These are phyloP conservation scores for Bufo gargarizans DNA, from an alignment of 2,113 vertebrate genomes.

Conservation along the genomic window DNA sequence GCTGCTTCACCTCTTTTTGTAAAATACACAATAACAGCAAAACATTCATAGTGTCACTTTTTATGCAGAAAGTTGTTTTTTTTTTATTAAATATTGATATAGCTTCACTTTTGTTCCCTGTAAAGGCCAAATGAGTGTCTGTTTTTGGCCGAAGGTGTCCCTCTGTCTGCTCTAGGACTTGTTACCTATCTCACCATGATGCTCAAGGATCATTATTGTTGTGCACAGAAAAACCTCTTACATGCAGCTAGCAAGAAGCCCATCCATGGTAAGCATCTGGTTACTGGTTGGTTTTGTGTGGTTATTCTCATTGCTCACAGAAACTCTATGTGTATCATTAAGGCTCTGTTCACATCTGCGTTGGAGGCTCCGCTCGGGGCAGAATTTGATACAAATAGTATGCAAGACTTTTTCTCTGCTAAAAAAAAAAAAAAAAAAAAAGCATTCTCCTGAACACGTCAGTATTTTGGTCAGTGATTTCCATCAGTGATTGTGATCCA, in stretches of 20 bases:
- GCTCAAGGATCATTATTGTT: slow-evolving; percentile 75
- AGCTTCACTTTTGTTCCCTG: not conserved
- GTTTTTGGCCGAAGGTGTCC: not conserved
- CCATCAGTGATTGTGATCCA: too few relatives aligned
- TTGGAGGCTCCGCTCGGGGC: too few relatives aligned
- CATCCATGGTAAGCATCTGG: slow-evolving; percentile 72
- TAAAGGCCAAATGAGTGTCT: slow-evolving; percentile 13
- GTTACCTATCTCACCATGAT: slow-evolving; percentile 71
- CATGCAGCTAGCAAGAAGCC: slow-evolving; percentile 76
- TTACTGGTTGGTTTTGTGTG: not conserved
- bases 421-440: too few relatives aligned
- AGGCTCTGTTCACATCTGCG: too few relatives aligned
- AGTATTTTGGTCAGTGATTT: too few relatives aligned
- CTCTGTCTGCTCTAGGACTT: slow-evolving; percentile 59
- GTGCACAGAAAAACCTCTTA: slow-evolving; percentile 76
- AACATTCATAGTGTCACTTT: not conserved
- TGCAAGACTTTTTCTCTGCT: too few relatives aligned
- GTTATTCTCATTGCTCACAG: not conserved
- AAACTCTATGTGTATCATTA: not conserved
- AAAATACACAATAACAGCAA: not conserved
- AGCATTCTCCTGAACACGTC: too few relatives aligned
- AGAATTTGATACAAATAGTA: too few relatives aligned
- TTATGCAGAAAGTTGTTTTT: not conserved
- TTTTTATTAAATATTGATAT: not conserved
- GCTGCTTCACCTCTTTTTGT: too few relatives aligned